Evolutionary conservation across 2,113 vertebrate species (phyloP).

Genomic region (Sturnus vulgaris): DNA sequence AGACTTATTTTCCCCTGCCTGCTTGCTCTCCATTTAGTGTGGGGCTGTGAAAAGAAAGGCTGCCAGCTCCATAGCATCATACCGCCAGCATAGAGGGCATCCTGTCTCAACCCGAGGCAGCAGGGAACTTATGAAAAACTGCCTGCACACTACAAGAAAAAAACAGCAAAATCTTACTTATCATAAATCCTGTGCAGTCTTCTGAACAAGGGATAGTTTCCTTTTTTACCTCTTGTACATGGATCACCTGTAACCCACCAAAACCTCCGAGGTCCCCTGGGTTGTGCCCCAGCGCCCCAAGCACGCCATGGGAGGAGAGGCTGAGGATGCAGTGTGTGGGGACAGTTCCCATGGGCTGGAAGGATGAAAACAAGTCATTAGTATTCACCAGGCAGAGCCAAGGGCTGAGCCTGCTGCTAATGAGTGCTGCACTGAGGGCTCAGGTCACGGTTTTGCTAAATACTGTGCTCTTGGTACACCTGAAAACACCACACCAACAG

Average conservation of each 20-base stretch:
- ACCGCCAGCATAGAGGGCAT: neutral
- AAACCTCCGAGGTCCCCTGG: neutral
- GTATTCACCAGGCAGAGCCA: neutral
- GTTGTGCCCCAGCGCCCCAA: neutral
- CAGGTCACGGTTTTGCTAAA: neutral
- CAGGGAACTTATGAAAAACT: neutral
- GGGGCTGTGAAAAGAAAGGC: neutral
- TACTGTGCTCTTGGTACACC: neutral
- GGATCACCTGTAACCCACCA: neutral
- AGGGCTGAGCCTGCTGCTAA: neutral
- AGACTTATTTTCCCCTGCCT: neutral
- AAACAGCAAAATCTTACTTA: neutral
- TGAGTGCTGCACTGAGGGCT: neutral
- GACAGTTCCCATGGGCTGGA: neutral
- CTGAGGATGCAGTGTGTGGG: accelerated
- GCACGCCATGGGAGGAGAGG: accelerated
- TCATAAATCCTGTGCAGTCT: neutral
- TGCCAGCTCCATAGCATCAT: neutral
- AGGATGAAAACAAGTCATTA: neutral
- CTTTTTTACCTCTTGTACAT: neutral
- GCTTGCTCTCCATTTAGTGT: neutral
- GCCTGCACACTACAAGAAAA: neutral
- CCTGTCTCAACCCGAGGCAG: neutral
- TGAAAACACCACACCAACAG: neutral
- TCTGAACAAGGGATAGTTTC: neutral